A percentile compares a stretch with the other conserved stretches of the same genome.
These are phyloP conservation scores for Isotomurus palustris DNA, from an alignment of 2,888 invertebrate species.

Conservation along the genomic window DNA sequence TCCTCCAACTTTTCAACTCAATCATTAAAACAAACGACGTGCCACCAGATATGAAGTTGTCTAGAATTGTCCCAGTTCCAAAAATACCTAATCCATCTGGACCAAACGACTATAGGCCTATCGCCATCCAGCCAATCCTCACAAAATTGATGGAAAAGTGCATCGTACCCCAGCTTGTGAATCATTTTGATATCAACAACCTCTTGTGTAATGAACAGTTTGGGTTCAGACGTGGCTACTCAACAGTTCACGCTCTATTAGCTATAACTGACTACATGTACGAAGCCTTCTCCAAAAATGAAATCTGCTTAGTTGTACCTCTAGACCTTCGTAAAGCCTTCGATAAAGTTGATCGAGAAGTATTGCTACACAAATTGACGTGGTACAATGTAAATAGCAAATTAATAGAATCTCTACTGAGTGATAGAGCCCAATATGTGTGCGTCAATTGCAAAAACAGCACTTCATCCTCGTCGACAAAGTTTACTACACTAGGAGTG, in stretches of 20 bases:
- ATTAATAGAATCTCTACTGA: constrained; percentile 4
- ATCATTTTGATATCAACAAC: background rate
- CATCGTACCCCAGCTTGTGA: constrained; percentile 2
- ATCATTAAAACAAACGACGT: background rate
- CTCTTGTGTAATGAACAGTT: constrained; percentile 15
- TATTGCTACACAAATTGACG: constrained; percentile 8
- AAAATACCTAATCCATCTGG: constrained; percentile 9
- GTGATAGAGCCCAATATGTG: constrained; percentile 8
- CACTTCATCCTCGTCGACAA: background rate
- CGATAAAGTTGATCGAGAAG: constrained; percentile 2
- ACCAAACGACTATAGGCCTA: constrained; percentile 17
- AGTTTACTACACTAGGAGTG: background rate
- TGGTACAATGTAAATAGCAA: constrained; percentile 15
- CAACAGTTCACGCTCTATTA: constrained; percentile 14
- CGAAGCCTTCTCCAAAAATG: background rate
- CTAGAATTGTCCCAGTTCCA: constrained; percentile 11
- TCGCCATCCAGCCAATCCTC: constrained; percentile 13
- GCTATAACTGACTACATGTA: constrained; percentile 11
- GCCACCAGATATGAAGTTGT: constrained; percentile 9
- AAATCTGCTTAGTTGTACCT: constrained; percentile 5
- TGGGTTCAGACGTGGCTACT: constrained; percentile 12
- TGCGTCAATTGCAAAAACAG: background rate
- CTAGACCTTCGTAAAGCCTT: constrained; percentile 21
- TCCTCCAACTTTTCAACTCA: background rate
- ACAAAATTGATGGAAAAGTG: constrained; percentile 22